A percentile compares a stretch with the other conserved stretches of the same genome.
These are phyloP conservation scores for Meleagris gallopavo DNA, from an alignment of 2,113 vertebrate species.

Conservation along the genomic window DNA sequence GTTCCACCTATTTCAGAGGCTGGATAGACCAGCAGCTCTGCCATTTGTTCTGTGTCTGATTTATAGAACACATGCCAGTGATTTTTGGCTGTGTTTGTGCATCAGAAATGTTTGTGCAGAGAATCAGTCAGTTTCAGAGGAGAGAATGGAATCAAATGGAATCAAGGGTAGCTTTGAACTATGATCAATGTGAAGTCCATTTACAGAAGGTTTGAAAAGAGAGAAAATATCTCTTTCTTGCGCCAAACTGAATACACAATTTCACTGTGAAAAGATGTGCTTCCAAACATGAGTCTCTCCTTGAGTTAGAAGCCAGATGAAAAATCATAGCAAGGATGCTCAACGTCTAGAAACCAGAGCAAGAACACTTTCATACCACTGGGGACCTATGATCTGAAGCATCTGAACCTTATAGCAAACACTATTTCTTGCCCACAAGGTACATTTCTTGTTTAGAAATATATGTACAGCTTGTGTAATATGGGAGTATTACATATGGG, in stretches of 20 bases:
- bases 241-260: not conserved
- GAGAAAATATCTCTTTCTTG: not conserved
- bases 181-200: not conserved
- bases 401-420: not conserved
- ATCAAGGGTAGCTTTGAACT: conserved; percentile 27
- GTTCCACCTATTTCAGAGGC: not conserved
- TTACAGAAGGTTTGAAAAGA: not conserved
- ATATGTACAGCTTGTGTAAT: not conserved
- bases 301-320: not conserved
- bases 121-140: conserved; percentile 9
- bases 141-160: not conserved
- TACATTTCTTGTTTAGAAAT: not conserved
- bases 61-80: not conserved
- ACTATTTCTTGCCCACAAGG: not conserved
- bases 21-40: conserved; percentile 4
- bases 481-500: not conserved
- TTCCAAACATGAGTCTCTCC: not conserved
- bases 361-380: not conserved
- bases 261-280: not conserved
- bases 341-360: too few relatives aligned
- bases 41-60: not conserved
- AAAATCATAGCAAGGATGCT: not conserved
- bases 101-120: conserved; percentile 19
- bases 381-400: not conserved
- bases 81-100: conserved; percentile 18